Evolutionary conservation across 1,140 invertebrate genomes (phyloP), one percentile per base, ranked within the genome.

Genomic region (Ips nitidus): DNA sequence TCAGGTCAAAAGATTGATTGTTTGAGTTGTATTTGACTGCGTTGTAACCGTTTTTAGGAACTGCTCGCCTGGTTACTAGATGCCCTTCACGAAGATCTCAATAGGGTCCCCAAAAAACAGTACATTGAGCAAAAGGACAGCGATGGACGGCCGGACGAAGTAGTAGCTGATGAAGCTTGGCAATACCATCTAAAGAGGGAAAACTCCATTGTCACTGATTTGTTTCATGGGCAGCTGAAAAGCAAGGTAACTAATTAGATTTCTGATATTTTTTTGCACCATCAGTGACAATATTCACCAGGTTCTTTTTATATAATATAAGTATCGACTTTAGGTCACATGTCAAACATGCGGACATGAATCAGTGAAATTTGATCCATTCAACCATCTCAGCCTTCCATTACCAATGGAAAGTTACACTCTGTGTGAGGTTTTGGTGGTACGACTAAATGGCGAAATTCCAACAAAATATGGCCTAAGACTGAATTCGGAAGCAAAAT

Each of bases 161-260:
- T 87, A 41, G 91, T 93, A 66, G 89, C 90, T 42, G 84, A 88
- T 74, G 88, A 93, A 83, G 92, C 93, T 38, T 95, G 93, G 93
- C 87, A 90, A 52, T 91, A 92, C 78, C 91, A 94, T 80, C 83
- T 91, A 59, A 81, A 89, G 2, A 83, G 92, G 63, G 94, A 86
- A 83, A 87, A 90, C 79, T 94, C 92, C 2, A 91, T 96, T 62
- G 88, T 95, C 60, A 93, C 94, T 41, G 94, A 95, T 81, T 82
- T 95, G 53, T 96, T 96, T 82, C 94, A 95, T 82, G 94, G 94
- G 0, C 92, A 95, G 80, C 83, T 96, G 0, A 94, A 94, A 82
- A 94, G 93, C 2, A 90, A 91, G 80, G 82, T 82, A 64, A 78
- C 82, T 56, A n/a, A 36, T 39, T 45, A 6, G 36, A n/a, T 6